Evolutionary conservation across 2,888 invertebrate genomes (phyloP).

Genomic region (Pachliopta kotzebuea): DNA sequence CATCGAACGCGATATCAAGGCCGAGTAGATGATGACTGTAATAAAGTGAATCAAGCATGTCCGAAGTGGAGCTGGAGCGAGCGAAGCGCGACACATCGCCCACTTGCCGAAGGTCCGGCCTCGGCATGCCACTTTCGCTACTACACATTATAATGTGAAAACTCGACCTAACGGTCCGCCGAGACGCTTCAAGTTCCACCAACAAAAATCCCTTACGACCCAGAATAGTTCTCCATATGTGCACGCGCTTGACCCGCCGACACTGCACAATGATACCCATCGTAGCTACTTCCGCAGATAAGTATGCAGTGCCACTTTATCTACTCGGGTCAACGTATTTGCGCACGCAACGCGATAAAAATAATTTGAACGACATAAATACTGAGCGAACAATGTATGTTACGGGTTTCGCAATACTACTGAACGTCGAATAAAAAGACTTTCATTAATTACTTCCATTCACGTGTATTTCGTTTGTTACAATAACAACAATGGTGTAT

Average conservation of each 20-base stretch:
- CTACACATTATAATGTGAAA: constrained; percentile 33
- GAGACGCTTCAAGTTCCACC: constrained; percentile 8
- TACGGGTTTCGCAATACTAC: constrained; percentile 8
- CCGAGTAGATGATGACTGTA: constrained; percentile 17
- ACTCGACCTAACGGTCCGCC: constrained; percentile 24
- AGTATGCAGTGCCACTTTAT: constrained; percentile 20
- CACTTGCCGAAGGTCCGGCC: constrained; percentile 44
- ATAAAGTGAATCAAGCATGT: constrained; percentile 20
- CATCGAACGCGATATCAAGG: constrained; percentile 17
- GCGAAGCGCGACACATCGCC: constrained; percentile 66
- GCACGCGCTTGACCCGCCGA: constrained; percentile 24
- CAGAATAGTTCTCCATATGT: constrained; percentile 8
- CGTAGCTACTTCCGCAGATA: constrained; percentile 26
- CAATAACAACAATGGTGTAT: too few relatives aligned
- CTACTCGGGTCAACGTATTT: constrained; percentile 27
- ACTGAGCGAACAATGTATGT: constrained; percentile 5
- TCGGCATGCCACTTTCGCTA: constrained; percentile 60
- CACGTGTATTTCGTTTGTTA: too few relatives aligned
- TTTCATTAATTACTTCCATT: too few relatives aligned
- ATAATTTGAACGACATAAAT: constrained; percentile 21
- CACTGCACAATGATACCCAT: constrained; percentile 21
- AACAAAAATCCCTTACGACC: constrained; percentile 17
- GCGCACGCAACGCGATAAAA: constrained; percentile 25
- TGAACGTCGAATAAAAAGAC: too few relatives aligned
- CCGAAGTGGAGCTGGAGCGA: constrained; percentile 41